Percentiles rank a stretch among this genome's conserved stretches.
These are phyloP conservation scores for Thryonomys swinderianus DNA, from an alignment of 2,113 vertebrate genomes.

Conservation along the genomic window DNA sequence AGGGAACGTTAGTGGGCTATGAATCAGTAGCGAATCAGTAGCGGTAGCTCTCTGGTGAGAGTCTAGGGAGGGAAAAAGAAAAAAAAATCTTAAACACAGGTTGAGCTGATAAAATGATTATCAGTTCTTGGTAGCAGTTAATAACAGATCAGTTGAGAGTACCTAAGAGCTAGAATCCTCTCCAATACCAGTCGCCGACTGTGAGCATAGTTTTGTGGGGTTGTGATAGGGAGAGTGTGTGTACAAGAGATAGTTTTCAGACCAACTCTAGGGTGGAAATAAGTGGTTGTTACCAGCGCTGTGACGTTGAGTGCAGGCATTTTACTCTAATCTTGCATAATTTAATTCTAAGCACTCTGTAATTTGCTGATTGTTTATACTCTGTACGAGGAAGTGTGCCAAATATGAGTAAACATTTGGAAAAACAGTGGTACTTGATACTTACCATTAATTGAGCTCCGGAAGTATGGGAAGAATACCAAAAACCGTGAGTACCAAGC, in stretches of 20 bases:
- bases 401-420: neutral
- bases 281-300: neutral
- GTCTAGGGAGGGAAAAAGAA: neutral
- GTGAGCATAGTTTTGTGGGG: neutral
- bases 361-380: neutral
- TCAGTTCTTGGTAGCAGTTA: neutral
- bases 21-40: neutral
- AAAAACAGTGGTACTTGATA: neutral
- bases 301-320: neutral
- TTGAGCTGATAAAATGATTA: neutral
- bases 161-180: neutral
- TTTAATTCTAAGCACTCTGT: neutral
- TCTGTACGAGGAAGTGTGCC: neutral
- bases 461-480: neutral
- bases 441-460: neutral
- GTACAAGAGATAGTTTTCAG: neutral
- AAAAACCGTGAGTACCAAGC: neutral
- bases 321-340: neutral
- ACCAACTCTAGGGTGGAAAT: neutral
- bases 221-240: neutral
- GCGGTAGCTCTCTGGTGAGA: neutral
- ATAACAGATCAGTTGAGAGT: neutral
- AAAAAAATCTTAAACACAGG: neutral
- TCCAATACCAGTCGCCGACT: neutral
- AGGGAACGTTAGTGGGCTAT: neutral